Conservation (phyloP, 2,113 vertebrate genomes). For the Tetraodon nigroviridis region DNA sequence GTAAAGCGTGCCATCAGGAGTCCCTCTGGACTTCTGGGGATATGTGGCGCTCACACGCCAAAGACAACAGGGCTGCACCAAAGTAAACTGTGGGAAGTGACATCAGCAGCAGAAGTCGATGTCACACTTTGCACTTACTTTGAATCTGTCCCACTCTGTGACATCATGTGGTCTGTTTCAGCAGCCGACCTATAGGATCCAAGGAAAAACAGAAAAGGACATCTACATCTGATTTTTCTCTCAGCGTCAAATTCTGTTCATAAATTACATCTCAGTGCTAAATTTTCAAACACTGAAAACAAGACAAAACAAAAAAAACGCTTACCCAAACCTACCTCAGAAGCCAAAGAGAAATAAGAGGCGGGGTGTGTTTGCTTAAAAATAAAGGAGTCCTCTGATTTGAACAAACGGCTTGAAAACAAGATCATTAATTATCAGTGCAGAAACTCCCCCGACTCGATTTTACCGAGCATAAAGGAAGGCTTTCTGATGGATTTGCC, state of each 20-base stretch:
- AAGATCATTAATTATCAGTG: slow-evolving; percentile 42
- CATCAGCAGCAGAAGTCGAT: slow-evolving; percentile 34
- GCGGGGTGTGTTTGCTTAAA: slow-evolving; percentile 16
- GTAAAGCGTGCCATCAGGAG: slow-evolving; percentile 38
- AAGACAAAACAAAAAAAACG: background rate
- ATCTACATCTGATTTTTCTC: background rate
- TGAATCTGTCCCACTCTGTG: slow-evolving; percentile 24
- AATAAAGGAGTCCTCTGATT: slow-evolving; percentile 27
- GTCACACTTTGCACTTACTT: slow-evolving; percentile 25
- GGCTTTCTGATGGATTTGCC: slow-evolving; percentile 1
- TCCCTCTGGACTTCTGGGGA: slow-evolving; percentile 38
- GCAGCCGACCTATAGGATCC: slow-evolving; percentile 7
- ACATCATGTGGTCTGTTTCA: slow-evolving; percentile 47
- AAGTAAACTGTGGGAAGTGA: slow-evolving; percentile 54
- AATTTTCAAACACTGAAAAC: slow-evolving; percentile 4
- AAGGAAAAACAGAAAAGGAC: background rate
- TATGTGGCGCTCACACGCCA: slow-evolving; percentile 51
- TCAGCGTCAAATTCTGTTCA: slow-evolving; percentile 8
- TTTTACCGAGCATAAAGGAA: slow-evolving; percentile 25
- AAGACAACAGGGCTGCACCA: slow-evolving; percentile 51
- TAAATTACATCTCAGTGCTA: slow-evolving; percentile 32
- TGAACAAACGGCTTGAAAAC: slow-evolving; percentile 41
- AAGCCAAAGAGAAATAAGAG: slow-evolving; percentile 9
- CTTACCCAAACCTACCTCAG: slow-evolving; percentile 8
- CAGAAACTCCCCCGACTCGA: slow-evolving; percentile 46